Percentiles rank a stretch among this genome's conserved stretches.
Conservation (phyloP, 1,140 invertebrate genomes). For the Microplitis demolitor region DNA sequence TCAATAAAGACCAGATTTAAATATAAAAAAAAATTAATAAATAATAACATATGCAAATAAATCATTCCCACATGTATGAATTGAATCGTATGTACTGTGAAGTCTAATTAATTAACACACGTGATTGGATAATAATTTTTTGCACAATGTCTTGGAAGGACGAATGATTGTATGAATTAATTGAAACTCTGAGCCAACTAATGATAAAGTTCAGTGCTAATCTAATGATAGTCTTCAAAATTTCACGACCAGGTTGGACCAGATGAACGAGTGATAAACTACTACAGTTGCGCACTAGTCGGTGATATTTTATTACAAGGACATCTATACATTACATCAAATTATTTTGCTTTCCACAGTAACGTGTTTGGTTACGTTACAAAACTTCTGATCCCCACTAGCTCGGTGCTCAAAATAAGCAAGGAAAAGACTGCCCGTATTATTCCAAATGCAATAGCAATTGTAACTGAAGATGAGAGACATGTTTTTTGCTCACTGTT, state of each 20-base stretch:
- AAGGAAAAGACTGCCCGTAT: slow-evolving; percentile 91
- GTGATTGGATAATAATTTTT: not conserved
- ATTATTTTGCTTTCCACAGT: slow-evolving; percentile 94
- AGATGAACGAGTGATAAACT: slow-evolving; percentile 80
- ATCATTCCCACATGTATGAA: no score
- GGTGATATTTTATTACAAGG: slow-evolving; percentile 92
- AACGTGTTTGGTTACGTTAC: slow-evolving; percentile 93
- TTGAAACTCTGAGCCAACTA: not conserved
- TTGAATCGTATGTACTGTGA: no score
- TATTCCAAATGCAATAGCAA: slow-evolving; percentile 88
- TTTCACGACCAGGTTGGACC: slow-evolving; percentile 66
- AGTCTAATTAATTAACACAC: no score
- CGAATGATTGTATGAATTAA: not conserved
- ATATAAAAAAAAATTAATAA: no score
- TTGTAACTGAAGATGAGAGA: slow-evolving; percentile 81
- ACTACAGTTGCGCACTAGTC: slow-evolving; percentile 90
- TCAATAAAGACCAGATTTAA: no score
- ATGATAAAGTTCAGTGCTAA: slow-evolving; percentile 37
- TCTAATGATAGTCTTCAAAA: slow-evolving; percentile 49
- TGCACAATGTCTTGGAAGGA: not conserved
- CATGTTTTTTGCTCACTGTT: slow-evolving; percentile 90
- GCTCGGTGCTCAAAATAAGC: slow-evolving; percentile 81
- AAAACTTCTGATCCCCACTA: slow-evolving; percentile 83
- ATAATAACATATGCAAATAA: no score
- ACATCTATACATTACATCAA: slow-evolving; percentile 89